Base-by-base conservation (phyloP, 64 coral and sea anemone species). In the Actinia tenebrosa region DNA sequence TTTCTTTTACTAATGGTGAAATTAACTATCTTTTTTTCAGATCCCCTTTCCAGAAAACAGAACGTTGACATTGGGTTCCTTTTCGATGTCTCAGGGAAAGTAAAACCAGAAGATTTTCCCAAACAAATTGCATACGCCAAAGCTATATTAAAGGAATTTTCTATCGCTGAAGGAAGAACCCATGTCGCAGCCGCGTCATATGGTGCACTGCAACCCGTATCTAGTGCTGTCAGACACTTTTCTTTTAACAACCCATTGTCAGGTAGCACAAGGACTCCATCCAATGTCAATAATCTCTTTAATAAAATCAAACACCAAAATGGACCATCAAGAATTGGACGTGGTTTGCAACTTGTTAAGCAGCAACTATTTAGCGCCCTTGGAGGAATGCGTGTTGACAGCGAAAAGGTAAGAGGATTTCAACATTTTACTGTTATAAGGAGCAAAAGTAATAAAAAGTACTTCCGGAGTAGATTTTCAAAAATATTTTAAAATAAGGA, bases 61-160 rank as follows among this genome's bases (percentile, higher is more conserved):
- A 83, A 79, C 18, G 66, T 90, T 6, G 83, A 90, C 62, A 69
- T 90, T 20, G 89, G 66, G 7, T 90, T 90, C 71, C 83, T 90
- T 61, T 90, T 90, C 58, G 89, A 90, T 78, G 68, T 45, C 20
- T 90, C 89, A 64, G 64, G 43, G 10, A 83, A 86, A 44, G 77
- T 90, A 42, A 90, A n/a, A 45, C 26, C n/a, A 7, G 16, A n/a
- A 79, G 71, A 85, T 79, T 90, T 90, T 50, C 25, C 7, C 25
- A 60, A 71, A 18, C 82, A 85, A 63, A 86, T 86, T n/a, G n/a
- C 53, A 53, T 79, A 60, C 14, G 83, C 89, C 16, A 90, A 90
- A 50, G 17, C 72, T 8, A 78, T 90, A 53, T 53, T 84, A 59
- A 68, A 78, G 16, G 47, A 44, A 3, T 86, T 90, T 45, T 55